Base-by-base conservation (phyloP, 2,888 invertebrate species). In the Parasteatoda lunata region DNA sequence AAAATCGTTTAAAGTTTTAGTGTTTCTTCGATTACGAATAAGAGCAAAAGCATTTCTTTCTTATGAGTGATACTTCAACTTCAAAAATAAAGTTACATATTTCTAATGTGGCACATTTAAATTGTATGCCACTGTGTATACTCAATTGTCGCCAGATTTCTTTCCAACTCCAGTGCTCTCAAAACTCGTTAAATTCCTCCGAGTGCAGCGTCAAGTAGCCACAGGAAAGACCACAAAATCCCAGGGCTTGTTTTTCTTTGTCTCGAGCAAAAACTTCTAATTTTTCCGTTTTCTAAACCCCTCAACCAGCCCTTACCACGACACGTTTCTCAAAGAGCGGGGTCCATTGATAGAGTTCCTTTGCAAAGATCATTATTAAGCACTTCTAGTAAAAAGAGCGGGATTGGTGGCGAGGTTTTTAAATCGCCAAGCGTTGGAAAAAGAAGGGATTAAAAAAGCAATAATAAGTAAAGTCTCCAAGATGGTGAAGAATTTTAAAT, bases 161-260 rank as follows among this genome's bases (percentile, higher is more conserved):
- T 83, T 83, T 77, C 65, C 81, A 15, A 51, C 73, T 80, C 51
- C 73, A n/a, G 48, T 59, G 69, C 52, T 76, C 68, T 64, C 70
- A 80, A 78, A 75, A 81, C 66, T 86, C 73, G 81, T 86, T 81
- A 86, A 86, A 77, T 59, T 77, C 77, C 64, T n/a, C 68, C 47
- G 76, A 85, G 80, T 80, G 70, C 77, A 59, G 51, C 71, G 49
- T 77, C 81, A 86, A 86, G 86, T 72, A 86, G 77, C 77, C 72
- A 77, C 86, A 77, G 52, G 81, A 81, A 86, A 86, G 70, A 85
- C 85, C 85, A 80, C 80, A 77, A 80, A 78, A 84, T 78, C 75
- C 69, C 59, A 47, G 15, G 30, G 51, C 66, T 72, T 68, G 73
- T 75, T 75, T 75, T 75, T 75, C 75, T 75, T 75, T 75, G 64